These are phyloP conservation scores for Axinella damicornis DNA, from an alignment of 37 sponge, comb jelly and placozoan genomes.

Conservation along the genomic window DNA sequence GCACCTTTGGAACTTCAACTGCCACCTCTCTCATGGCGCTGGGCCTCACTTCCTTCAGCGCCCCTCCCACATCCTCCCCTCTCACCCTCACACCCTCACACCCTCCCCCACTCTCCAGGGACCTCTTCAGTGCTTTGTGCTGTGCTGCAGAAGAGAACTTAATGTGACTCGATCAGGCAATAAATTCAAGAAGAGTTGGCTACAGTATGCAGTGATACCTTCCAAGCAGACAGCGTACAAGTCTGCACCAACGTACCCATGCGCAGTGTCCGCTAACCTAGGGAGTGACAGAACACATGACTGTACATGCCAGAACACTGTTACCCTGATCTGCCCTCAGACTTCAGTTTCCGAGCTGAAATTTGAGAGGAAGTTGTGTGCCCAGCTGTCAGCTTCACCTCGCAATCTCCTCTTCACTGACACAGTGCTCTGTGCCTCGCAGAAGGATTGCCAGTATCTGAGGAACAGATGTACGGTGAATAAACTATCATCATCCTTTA, in stretches of 20 bases:
- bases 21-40: slow-evolving; percentile 94
- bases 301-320: too few relatives aligned
- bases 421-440: background rate
- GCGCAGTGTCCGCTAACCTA: slow-evolving; percentile 76
- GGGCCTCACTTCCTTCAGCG: slow-evolving; percentile 81
- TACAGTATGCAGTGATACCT: slow-evolving; percentile 39
- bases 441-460: slow-evolving; percentile 35
- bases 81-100: slow-evolving; percentile 31
- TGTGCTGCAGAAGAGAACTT: slow-evolving; percentile 30
- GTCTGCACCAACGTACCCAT: slow-evolving; percentile 95
- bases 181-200: too few relatives aligned
- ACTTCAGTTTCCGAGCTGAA: too few relatives aligned
- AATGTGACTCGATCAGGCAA: background rate
- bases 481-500: too few relatives aligned
- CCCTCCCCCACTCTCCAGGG: background rate
- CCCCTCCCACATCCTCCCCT: slow-evolving; percentile 53
- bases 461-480: background rate
- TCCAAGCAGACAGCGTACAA: slow-evolving; percentile 78
- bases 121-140: slow-evolving; percentile 40
- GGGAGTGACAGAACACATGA: background rate
- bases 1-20: slow-evolving; percentile 95
- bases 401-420: slow-evolving; percentile 40
- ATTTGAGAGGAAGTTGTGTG: too few relatives aligned
- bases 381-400: background rate
- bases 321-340: too few relatives aligned